phyloP scores from a whole-genome alignment of 1,140 invertebrate genomes.

The Apolygus lucorum region DNA sequence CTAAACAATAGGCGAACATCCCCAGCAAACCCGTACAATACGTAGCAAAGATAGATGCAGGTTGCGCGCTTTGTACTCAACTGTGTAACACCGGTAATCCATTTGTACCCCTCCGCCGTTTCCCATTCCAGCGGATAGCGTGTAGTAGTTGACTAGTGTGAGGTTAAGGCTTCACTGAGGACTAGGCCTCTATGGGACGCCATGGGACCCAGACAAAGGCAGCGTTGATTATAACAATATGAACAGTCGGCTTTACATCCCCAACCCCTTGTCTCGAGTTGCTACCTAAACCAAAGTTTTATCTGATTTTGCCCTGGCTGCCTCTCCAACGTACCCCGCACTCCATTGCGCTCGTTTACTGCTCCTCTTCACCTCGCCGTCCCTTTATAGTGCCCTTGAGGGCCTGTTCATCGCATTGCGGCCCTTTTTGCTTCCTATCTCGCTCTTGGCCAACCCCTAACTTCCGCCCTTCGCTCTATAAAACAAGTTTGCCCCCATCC shows the following conservation, averaged over 20 bases:
- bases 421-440: too few species aligned
- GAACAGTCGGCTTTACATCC: background rate
- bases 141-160: background rate
- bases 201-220: background rate
- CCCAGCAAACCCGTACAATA: too few species aligned
- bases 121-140: too few species aligned
- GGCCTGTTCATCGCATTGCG: too few species aligned
- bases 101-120: background rate
- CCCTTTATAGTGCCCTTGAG: background rate
- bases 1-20: too few species aligned
- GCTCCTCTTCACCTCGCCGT: background rate
- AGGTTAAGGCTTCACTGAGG: background rate
- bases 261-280: background rate
- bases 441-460: too few species aligned
- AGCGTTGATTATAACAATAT: background rate
- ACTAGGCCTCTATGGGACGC: too few species aligned
- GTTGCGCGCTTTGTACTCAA: background rate
- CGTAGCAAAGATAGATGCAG: background rate
- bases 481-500: too few species aligned
- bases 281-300: background rate
- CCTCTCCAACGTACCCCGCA: too few species aligned
- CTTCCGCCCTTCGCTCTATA: too few species aligned
- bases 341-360: too few species aligned
- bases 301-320: background rate
- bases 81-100: background rate